Evolutionary conservation across 2,113 vertebrate genomes (phyloP).

Genomic region (Phylloscopus trochilus): DNA sequence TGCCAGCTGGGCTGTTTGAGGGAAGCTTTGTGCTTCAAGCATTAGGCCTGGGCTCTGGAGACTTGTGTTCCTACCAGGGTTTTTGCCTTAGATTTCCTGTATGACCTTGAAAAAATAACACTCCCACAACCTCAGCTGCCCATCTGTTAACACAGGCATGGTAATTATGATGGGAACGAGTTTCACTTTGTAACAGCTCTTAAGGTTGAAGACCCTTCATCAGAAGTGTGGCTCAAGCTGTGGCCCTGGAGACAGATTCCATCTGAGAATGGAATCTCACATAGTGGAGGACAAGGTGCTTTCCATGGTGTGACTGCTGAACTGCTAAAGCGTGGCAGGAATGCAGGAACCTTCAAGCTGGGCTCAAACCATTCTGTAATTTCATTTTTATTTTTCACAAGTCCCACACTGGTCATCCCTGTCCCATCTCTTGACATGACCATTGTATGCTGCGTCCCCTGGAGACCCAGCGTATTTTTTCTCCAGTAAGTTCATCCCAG

Average conservation of each 20-base stretch:
- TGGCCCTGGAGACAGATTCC: not conserved
- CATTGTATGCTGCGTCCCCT: not conserved
- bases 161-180: not conserved
- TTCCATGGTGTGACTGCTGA: not conserved
- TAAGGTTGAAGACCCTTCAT: not conserved
- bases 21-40: not conserved
- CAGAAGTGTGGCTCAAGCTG: not conserved
- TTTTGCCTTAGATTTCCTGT: conserved; percentile 21
- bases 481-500: not conserved
- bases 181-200: not conserved
- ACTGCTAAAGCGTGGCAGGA: not conserved
- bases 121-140: not conserved
- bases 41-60: not conserved
- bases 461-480: not conserved
- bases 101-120: conserved; percentile 5
- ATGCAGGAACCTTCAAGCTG: not conserved
- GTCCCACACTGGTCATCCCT: not conserved
- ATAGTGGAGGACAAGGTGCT: not conserved
- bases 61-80: not conserved
- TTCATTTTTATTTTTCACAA: not conserved
- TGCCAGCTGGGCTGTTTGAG: conserved; percentile 6
- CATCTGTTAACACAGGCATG: conserved; percentile 26
- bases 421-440: not conserved
- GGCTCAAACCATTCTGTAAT: not conserved
- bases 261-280: not conserved